phyloP scores from a whole-genome alignment of 2,113 vertebrate species.

The Nicator chloris region DNA sequence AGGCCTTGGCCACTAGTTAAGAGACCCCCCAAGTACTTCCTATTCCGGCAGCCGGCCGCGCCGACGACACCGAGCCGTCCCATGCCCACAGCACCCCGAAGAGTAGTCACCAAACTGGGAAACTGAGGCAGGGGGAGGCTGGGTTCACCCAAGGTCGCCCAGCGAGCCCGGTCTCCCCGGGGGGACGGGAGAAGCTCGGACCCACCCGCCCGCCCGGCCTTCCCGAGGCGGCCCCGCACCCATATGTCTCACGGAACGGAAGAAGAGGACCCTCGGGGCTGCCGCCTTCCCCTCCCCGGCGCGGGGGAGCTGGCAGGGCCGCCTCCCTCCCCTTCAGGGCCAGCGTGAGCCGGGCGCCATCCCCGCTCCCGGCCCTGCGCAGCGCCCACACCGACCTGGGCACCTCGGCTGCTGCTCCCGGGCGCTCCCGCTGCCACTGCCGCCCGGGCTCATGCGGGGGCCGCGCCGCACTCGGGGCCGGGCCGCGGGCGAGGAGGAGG shows the following conservation, averaged over 20 bases:
- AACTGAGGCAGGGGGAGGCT: neutral
- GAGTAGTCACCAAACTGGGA: neutral
- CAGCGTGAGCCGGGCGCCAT: neutral
- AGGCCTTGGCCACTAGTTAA: neutral
- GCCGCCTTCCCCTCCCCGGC: neutral
- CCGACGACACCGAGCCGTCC: neutral
- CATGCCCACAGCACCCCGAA: neutral
- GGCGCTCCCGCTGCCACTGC: slow-evolving; percentile 25
- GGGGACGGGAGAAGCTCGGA: neutral
- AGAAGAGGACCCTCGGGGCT: neutral
- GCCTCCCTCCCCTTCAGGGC: neutral
- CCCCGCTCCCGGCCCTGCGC: neutral
- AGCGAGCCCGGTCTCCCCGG: neutral
- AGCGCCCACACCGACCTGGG: slow-evolving; percentile 21
- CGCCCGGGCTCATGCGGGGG: slow-evolving; percentile 69
- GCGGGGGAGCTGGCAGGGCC: neutral
- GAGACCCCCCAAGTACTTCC: neutral
- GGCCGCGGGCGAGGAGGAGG: neutral
- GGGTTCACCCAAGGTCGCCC: slow-evolving; percentile 31
- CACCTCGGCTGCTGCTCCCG: slow-evolving; percentile 49
- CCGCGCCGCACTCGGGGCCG: slow-evolving; percentile 49
- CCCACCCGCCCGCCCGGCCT: neutral
- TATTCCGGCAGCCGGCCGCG: neutral
- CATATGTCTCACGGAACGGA: neutral
- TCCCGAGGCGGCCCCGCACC: neutral